These are phyloP conservation scores for Mormyrops attenuatus DNA, from an alignment of 2,797 vertebrate genomes.

Conservation along the genomic window DNA sequence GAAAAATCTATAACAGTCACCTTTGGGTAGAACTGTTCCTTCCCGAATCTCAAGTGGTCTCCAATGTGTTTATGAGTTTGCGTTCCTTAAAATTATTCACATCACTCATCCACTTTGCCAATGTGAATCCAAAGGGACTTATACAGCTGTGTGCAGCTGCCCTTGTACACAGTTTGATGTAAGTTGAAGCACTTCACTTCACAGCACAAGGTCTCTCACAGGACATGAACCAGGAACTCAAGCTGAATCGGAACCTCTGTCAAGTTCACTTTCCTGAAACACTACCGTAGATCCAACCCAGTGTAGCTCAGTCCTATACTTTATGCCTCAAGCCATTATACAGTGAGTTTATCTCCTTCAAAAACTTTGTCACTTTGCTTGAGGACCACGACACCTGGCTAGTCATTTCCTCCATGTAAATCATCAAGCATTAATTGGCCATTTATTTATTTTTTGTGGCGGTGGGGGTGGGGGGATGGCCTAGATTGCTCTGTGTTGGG, in stretches of 20 bases:
- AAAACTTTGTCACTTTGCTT: background rate
- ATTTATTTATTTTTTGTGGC: background rate
- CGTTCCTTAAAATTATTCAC: background rate
- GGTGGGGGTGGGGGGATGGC: background rate
- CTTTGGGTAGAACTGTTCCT: background rate
- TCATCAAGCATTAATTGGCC: background rate
- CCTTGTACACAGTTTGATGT: background rate
- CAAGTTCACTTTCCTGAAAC: background rate
- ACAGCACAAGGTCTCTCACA: background rate
- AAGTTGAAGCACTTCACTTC: background rate
- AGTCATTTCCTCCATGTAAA: background rate
- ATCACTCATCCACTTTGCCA: background rate
- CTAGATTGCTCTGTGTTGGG: background rate
- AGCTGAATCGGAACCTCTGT: background rate
- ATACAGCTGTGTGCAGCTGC: background rate
- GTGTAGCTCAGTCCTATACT: background rate
- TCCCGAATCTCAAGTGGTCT: background rate
- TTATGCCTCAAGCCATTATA: background rate
- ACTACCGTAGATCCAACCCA: background rate
- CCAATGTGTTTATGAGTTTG: background rate
- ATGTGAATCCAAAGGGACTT: background rate
- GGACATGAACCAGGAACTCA: background rate
- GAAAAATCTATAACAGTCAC: background rate
- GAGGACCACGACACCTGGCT: background rate
- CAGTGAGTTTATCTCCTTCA: background rate